Percentiles rank a stretch among this genome's conserved stretches.
Conservation (phyloP, 2,113 vertebrate genomes). For the Athene cunicularia region DNA sequence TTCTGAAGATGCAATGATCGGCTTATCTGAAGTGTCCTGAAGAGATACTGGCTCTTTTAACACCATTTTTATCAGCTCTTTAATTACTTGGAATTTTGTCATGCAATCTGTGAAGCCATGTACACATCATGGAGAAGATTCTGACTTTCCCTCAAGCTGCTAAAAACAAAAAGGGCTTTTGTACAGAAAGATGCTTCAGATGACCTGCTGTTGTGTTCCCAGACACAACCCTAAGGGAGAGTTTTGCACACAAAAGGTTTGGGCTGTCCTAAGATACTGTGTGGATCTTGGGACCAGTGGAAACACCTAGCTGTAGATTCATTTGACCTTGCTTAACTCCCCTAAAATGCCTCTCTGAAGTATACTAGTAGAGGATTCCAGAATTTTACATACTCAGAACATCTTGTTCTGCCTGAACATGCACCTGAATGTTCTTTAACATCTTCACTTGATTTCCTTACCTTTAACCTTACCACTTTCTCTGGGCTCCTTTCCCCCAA, state of each 20-base stretch:
- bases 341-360: neutral
- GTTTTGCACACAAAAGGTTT: neutral
- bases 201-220: neutral
- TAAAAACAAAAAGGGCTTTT: neutral
- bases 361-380: neutral
- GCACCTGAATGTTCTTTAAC: neutral
- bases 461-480: neutral
- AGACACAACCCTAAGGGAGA: neutral
- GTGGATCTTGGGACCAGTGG: neutral
- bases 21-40: constrained; percentile 36
- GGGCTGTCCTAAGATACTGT: neutral
- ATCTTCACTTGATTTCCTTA: neutral
- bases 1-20: constrained; percentile 16
- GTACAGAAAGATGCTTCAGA: neutral
- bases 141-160: neutral
- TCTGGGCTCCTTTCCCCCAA: neutral
- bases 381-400: neutral
- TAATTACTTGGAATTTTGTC: constrained; percentile 53
- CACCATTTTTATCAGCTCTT: constrained; percentile 16
- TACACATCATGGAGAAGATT: neutral
- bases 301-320: neutral
- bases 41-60: constrained; percentile 10
- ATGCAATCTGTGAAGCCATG: neutral
- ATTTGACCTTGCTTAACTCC: neutral
- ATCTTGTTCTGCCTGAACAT: neutral